Evolutionary conservation across 2,113 vertebrate genomes (phyloP).

Genomic region (Cyprinus carpio): DNA sequence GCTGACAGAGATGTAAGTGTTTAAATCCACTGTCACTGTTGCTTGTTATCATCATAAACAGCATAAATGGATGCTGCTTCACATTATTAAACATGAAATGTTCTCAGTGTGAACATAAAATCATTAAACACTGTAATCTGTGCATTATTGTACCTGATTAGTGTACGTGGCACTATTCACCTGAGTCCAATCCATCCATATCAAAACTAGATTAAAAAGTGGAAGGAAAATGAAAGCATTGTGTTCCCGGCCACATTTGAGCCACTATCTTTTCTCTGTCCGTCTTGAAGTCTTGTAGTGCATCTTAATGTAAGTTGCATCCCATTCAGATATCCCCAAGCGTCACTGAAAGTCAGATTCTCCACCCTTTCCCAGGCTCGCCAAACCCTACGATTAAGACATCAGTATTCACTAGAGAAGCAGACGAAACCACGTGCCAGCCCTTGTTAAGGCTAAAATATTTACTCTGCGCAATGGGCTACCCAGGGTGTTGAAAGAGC

Average conservation of each 20-base stretch:
- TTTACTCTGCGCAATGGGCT: conserved; percentile 32
- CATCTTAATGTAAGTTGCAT: conserved; percentile 29
- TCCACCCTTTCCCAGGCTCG: conserved; percentile 27
- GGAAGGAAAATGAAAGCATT: not conserved
- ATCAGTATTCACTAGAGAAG: conserved; percentile 42
- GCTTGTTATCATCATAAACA: not conserved
- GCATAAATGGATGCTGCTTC: not conserved
- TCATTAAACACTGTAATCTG: not conserved
- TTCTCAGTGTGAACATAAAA: not conserved
- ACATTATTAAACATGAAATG: not conserved
- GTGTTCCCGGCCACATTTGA: not conserved
- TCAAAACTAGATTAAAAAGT: not conserved
- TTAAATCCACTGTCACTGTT: not conserved
- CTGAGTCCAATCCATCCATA: not conserved
- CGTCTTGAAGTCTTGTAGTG: not conserved
- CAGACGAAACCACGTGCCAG: conserved; percentile 7
- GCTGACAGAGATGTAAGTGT: not conserved
- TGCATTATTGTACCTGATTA: not conserved
- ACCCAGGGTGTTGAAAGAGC: conserved; percentile 49
- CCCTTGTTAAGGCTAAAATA: conserved; percentile 32
- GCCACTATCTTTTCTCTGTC: not conserved
- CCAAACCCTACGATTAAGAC: conserved; percentile 39
- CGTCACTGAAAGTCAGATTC: conserved; percentile 26
- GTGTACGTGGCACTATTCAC: not conserved
- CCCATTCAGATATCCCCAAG: conserved; percentile 39